Base-by-base conservation (phyloP, 2,113 vertebrate genomes). In the Cavia porcellus region DNA sequence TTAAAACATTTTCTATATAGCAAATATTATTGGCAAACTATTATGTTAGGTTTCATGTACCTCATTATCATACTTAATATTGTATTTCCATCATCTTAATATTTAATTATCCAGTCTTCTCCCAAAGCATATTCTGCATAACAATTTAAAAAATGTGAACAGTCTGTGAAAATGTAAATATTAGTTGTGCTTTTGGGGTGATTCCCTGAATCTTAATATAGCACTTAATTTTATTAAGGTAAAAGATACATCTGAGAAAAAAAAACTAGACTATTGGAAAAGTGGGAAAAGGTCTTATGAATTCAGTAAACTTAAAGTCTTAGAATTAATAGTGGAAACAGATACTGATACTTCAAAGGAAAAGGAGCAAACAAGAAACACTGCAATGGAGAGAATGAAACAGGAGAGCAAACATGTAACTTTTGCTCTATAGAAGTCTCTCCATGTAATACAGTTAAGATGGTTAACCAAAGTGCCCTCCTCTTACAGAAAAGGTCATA, bases 161-260 rank as follows among this genome's bases (percentile, higher is more conserved):
- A 64, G 24, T 82, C 47, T 68, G 25, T 75, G 66, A 90, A 91
- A 87, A 83, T 96, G 50, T 77, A 91, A 86, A 75, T 90, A 82
- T 86, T 74, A 81, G 30, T 50, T 47, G 25, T 45, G 38, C 8
- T 59, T 24, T 70, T 87, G 38, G 19, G 25, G 9, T 38, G 52
- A 25, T 0, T 0, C 4, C 10, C 22, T 14, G 57, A 83, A 83
- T 83, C 52, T 79, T 85, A 86, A 52, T 42, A 13, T 74, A 87
- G 38, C 4, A 55, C 20, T 25, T 42, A 50, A 42, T 14, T 28
- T 35, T 77, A 88, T 84, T 35, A 28, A 88, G 59, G 55, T 84
- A 84, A 82, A 59, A 19, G 7, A 59, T 28, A 7, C 82, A 77
- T 82, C 4, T 47, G 30, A 14, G 1, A 57, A 45, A 89, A 77